Evolutionary conservation across 2,113 vertebrate genomes (phyloP).

Genomic region (Zeus faber): DNA sequence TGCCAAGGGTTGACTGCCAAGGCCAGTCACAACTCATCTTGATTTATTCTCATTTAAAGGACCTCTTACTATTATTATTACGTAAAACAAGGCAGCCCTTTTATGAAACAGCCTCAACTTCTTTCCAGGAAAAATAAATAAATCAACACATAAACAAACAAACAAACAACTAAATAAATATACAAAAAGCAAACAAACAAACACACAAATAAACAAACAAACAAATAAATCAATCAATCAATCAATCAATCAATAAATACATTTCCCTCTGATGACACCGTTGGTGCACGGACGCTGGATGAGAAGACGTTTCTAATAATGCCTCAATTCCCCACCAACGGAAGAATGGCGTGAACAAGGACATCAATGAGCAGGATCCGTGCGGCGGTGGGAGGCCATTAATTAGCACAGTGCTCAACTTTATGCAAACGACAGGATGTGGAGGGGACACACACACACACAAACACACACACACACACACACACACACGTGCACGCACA

Average conservation of each 20-base stretch:
- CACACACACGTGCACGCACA: not conserved
- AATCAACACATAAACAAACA: too few relatives aligned
- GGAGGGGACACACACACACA: slow-evolving; percentile 2
- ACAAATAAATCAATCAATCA: too few relatives aligned
- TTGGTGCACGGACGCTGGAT: too few relatives aligned
- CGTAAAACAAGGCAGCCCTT: not conserved
- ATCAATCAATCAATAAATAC: too few relatives aligned
- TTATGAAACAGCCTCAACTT: too few relatives aligned
- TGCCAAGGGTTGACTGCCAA: too few relatives aligned
- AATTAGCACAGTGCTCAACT: slow-evolving; percentile 38
- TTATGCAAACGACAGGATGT: slow-evolving; percentile 22
- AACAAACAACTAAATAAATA: too few relatives aligned
- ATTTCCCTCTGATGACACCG: too few relatives aligned
- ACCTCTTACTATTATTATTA: not conserved
- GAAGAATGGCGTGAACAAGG: slow-evolving; percentile 31
- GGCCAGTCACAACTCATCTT: not conserved
- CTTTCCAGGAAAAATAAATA: too few relatives aligned
- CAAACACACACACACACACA: slow-evolving; percentile 4
- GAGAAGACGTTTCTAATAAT: too few relatives aligned
- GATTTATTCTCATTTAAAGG: not conserved
- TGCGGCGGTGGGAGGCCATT: slow-evolving; percentile 41
- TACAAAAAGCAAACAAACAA: too few relatives aligned
- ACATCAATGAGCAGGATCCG: slow-evolving; percentile 18
- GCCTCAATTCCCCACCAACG: slow-evolving; percentile 20
- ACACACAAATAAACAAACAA: too few relatives aligned